Evolutionary conservation across 2,113 vertebrate species (phyloP).

Genomic region (Ochotona princeps): DNA sequence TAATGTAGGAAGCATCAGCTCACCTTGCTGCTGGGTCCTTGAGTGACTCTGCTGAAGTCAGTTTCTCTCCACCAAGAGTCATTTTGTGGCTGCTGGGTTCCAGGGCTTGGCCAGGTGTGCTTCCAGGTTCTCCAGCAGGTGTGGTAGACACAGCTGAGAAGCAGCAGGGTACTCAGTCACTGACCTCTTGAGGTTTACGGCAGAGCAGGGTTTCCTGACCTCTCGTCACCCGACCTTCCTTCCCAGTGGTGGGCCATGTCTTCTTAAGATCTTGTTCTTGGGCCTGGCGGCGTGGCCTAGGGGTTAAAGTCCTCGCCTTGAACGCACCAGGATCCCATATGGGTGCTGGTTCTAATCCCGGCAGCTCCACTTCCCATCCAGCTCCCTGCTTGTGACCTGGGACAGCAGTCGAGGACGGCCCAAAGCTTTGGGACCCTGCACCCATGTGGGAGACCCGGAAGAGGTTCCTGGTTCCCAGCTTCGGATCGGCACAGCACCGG

Average conservation of each 20-base stretch:
- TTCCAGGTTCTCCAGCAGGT: not conserved
- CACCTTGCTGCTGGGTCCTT: not conserved
- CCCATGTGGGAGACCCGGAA: too few relatives aligned
- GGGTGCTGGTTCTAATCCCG: too few relatives aligned
- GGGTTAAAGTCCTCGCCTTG: too few relatives aligned
- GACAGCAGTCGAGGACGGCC: too few relatives aligned
- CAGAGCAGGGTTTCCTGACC: not conserved
- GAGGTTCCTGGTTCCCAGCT: too few relatives aligned
- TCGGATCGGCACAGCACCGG: too few relatives aligned
- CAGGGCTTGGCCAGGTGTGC: not conserved
- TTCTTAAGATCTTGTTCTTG: not conserved
- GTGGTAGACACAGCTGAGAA: not conserved
- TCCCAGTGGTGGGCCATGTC: not conserved
- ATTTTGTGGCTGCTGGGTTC: not conserved
- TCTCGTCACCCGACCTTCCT: not conserved
- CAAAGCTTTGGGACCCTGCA: too few relatives aligned
- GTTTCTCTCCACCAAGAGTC: not conserved
- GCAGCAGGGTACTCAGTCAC: not conserved
- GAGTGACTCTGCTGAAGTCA: fast-evolving
- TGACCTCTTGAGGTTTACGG: not conserved
- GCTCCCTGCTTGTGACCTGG: too few relatives aligned
- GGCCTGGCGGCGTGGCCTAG: too few relatives aligned
- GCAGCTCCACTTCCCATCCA: too few relatives aligned
- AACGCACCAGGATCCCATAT: too few relatives aligned
- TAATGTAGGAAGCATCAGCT: not conserved